Conservation (phyloP, 2,888 invertebrate species). For the Eugnorisma glareosa region DNA sequence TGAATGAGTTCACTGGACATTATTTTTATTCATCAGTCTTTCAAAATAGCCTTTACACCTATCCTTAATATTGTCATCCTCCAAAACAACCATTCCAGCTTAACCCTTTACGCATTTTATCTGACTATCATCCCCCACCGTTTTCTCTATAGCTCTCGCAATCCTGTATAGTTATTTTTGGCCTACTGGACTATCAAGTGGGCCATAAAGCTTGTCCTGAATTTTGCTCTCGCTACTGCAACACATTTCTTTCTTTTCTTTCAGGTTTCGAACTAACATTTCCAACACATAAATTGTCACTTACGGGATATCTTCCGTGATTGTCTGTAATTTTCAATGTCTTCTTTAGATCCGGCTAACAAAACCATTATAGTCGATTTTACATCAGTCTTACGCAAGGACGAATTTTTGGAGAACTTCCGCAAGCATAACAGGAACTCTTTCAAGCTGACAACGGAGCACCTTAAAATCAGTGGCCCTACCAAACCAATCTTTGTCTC, state of each 20-base stretch:
- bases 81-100: not conserved
- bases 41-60: not conserved
- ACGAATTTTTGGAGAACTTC: too few relatives aligned
- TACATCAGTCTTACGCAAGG: too few relatives aligned
- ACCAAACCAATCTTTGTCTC: too few relatives aligned
- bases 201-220: not conserved
- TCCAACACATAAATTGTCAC: too few relatives aligned
- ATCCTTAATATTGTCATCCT: not conserved
- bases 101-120: not conserved
- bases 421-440: too few relatives aligned
- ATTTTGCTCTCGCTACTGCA: not conserved
- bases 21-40: not conserved
- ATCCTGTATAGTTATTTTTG: not conserved
- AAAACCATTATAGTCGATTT: too few relatives aligned
- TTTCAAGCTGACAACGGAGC: too few relatives aligned
- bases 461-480: too few relatives aligned
- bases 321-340: too few relatives aligned
- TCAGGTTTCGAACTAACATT: not conserved
- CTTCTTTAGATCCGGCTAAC: too few relatives aligned
- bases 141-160: not conserved
- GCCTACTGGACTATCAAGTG: not conserved
- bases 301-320: too few relatives aligned
- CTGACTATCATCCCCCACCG: not conserved
- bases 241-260: not conserved
- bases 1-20: too few relatives aligned